These are phyloP conservation scores for Clivina fossor DNA, from an alignment of 2,888 invertebrate genomes.

Conservation along the genomic window DNA sequence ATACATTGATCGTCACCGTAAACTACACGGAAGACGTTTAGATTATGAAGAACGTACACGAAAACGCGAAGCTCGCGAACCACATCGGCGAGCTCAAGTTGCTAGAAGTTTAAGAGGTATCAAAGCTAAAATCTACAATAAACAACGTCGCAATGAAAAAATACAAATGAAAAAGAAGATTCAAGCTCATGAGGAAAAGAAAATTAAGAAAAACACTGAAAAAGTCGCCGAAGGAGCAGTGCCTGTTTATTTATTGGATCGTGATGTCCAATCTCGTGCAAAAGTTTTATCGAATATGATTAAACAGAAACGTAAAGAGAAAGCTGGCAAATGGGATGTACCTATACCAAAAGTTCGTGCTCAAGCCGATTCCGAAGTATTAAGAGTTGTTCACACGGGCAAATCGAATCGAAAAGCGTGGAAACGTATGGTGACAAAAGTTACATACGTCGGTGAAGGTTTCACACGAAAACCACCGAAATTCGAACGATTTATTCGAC, in stretches of 20 bases:
- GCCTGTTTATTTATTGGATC: constrained; percentile 95
- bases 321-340: constrained; percentile 99
- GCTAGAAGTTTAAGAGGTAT: constrained; percentile 92
- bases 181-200: constrained; percentile 94
- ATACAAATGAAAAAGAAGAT: constrained; percentile 99
- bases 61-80: constrained; percentile 92
- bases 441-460: constrained; percentile 95
- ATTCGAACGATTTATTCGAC: constrained; percentile 96
- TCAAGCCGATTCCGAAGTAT: constrained; percentile 95
- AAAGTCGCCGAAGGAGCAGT: constrained; percentile 87
- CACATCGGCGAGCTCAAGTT: constrained; percentile 86
- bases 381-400: constrained; percentile 88
- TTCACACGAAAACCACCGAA: constrained; percentile 99
- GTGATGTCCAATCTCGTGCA: constrained; percentile 90
- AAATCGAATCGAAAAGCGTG: constrained; percentile 94
- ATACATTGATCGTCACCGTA: constrained; percentile 97
- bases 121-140: constrained; percentile 97
- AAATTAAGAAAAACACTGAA: constrained; percentile 79
- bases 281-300: constrained; percentile 99
- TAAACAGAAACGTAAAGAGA: constrained; percentile 99
- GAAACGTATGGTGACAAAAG: constrained; percentile 99
- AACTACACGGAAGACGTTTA: constrained; percentile 91
- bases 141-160: constrained; percentile 95
- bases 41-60: constrained; percentile 97
- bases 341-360: constrained; percentile 98